These are phyloP conservation scores for Tribolium madens DNA, from an alignment of 1,140 invertebrate species.

Conservation along the genomic window DNA sequence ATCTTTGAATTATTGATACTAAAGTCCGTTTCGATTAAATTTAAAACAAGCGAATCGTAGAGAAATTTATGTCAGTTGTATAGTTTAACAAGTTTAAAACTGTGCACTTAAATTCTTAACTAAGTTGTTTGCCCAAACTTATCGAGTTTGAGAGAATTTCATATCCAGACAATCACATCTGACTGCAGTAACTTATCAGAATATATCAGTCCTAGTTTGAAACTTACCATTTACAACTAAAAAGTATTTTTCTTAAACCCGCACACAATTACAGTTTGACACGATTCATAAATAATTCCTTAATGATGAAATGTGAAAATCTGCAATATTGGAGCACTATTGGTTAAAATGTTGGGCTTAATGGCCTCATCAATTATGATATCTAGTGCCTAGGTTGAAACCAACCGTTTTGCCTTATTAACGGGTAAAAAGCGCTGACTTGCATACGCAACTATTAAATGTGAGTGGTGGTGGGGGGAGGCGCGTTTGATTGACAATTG, in stretches of 20 bases:
- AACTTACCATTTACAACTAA: not conserved
- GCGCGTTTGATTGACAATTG: not conserved
- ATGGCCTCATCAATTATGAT: slow-evolving; percentile 26
- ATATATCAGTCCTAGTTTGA: not conserved
- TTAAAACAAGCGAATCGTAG: not conserved
- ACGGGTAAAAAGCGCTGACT: not conserved
- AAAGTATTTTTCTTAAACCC: not conserved
- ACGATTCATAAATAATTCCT: slow-evolving; percentile 2
- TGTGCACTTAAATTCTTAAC: not conserved
- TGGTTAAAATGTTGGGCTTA: slow-evolving; percentile 17
- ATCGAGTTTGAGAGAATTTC: not conserved
- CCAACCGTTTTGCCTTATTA: not conserved
- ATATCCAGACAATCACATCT: slow-evolving; percentile 3
- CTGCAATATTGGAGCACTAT: slow-evolving; percentile 31
- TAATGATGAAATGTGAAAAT: slow-evolving; percentile 37
- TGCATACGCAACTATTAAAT: not conserved
- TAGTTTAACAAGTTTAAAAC: not conserved
- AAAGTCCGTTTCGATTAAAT: not conserved
- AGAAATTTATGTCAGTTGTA: not conserved
- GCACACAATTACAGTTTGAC: slow-evolving; percentile 3
- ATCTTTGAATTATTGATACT: slow-evolving; percentile 3
- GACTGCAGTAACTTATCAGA: slow-evolving; percentile 5
- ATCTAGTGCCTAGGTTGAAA: not conserved
- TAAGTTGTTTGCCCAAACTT: not conserved
- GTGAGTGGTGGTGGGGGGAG: not conserved